These are phyloP conservation scores for Pachypeltis micranthus DNA, from an alignment of 1,140 invertebrate species.

Conservation along the genomic window DNA sequence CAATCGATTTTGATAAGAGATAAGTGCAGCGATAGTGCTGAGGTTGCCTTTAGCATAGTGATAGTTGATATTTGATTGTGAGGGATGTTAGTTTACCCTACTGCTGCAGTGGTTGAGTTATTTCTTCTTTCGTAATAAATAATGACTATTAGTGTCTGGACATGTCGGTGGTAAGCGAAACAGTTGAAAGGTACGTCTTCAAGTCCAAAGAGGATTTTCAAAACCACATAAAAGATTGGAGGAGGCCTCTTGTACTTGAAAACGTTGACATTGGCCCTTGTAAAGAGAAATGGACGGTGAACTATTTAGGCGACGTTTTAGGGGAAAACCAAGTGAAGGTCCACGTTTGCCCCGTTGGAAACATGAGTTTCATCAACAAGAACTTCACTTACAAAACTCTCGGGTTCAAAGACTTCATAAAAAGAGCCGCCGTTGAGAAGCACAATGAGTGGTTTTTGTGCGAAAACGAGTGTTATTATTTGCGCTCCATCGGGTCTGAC, in stretches of 20 bases:
- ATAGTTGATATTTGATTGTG: no score
- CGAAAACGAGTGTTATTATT: conserved; percentile 41
- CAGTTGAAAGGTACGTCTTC: no score
- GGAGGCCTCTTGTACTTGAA: conserved; percentile 36
- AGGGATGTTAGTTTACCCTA: no score
- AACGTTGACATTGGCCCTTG: conserved; percentile 42
- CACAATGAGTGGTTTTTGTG: conserved; percentile 34
- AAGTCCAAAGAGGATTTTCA: no score
- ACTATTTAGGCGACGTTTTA: conserved; percentile 37
- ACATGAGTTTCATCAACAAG: conserved; percentile 45
- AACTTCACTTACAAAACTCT: conserved; percentile 46
- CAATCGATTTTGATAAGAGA: no score
- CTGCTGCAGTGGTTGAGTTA: no score
- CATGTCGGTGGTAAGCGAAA: no score
- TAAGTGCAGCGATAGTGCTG: no score
- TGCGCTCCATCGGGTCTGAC: conserved; percentile 42
- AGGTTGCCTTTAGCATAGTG: no score
- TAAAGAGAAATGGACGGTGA: conserved; percentile 38
- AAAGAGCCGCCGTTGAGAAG: conserved; percentile 31
- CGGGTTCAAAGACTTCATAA: conserved; percentile 38
- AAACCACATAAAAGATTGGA: neutral
- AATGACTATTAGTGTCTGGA: no score
- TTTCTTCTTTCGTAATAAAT: no score
- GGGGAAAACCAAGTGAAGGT: conserved; percentile 39
- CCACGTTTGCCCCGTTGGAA: conserved; percentile 37